phyloP scores from a whole-genome alignment of 2,888 invertebrate species.

The Melieria picta region DNA sequence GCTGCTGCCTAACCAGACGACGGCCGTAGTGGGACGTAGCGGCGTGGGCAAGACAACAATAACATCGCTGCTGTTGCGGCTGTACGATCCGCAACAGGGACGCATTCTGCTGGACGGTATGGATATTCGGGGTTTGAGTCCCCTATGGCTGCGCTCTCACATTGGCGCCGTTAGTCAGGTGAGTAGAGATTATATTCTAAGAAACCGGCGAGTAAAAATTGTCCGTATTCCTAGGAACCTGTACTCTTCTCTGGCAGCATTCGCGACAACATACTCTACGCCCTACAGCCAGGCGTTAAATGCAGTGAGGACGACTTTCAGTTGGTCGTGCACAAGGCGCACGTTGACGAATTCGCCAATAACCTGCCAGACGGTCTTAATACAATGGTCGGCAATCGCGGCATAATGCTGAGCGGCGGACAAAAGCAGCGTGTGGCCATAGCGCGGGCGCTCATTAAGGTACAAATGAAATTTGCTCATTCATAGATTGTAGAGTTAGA shows the following conservation, averaged over 20 bases:
- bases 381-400: slow-evolving; percentile 89
- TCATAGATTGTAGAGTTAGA: background rate
- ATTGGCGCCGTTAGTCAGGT: slow-evolving; percentile 89
- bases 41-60: slow-evolving; percentile 97
- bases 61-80: slow-evolving; percentile 81
- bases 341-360: slow-evolving; percentile 83
- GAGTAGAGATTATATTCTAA: slow-evolving; percentile 7
- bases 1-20: slow-evolving; percentile 76
- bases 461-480: slow-evolving; percentile 54
- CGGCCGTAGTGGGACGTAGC: slow-evolving; percentile 88
- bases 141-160: slow-evolving; percentile 84
- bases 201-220: background rate
- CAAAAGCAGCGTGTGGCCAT: slow-evolving; percentile 95
- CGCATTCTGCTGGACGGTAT: slow-evolving; percentile 79
- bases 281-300: slow-evolving; percentile 69
- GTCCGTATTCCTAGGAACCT: slow-evolving; percentile 72
- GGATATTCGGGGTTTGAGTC: slow-evolving; percentile 80
- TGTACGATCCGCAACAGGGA: slow-evolving; percentile 86
- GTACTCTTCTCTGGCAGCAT: slow-evolving; percentile 90
- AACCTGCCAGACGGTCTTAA: slow-evolving; percentile 77
- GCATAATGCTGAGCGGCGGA: slow-evolving; percentile 89
- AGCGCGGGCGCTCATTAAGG: slow-evolving; percentile 90
- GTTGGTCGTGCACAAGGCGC: slow-evolving; percentile 81
- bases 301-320: slow-evolving; percentile 69
- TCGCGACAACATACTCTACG: slow-evolving; percentile 91